Percentiles rank a stretch among this genome's conserved stretches.
These are phyloP conservation scores for Beaufortia kweichowensis DNA, from an alignment of 2,113 vertebrate species.

Conservation along the genomic window DNA sequence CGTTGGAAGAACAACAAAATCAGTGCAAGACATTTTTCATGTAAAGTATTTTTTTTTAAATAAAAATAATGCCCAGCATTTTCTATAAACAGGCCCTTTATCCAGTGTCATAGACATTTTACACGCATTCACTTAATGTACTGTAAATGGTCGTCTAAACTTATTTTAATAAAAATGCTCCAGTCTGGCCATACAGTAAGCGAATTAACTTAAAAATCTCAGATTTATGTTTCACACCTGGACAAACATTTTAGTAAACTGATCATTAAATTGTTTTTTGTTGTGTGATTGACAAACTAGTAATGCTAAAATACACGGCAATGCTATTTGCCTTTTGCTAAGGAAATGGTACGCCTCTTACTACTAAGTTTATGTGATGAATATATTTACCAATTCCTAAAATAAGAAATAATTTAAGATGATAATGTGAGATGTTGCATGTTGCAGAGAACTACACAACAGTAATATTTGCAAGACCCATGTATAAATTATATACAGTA, in stretches of 20 bases:
- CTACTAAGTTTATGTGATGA: background rate
- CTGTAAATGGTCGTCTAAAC: slow-evolving; percentile 7
- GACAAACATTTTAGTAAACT: background rate
- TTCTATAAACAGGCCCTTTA: background rate
- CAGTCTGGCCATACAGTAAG: too few species aligned
- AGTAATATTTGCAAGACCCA: slow-evolving; percentile 34
- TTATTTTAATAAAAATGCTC: background rate
- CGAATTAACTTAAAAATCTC: background rate
- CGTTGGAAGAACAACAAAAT: slow-evolving; percentile 10
- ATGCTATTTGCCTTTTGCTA: too few species aligned
- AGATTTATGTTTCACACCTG: background rate
- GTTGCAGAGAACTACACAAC: slow-evolving; percentile 26
- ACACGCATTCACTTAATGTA: too few species aligned
- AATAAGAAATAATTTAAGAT: slow-evolving; percentile 20
- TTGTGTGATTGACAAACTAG: too few species aligned
- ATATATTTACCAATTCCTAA: too few species aligned
- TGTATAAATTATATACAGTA: slow-evolving; percentile 30
- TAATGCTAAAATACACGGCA: too few species aligned
- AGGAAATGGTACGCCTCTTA: too few species aligned
- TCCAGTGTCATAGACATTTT: background rate
- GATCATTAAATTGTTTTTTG: background rate
- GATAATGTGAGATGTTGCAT: slow-evolving; percentile 17
- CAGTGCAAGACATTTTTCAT: background rate
- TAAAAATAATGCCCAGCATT: background rate
- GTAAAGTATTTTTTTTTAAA: background rate